Conservation (phyloP, 2,888 invertebrate genomes). For the Agonopterix alstromeriana region DNA sequence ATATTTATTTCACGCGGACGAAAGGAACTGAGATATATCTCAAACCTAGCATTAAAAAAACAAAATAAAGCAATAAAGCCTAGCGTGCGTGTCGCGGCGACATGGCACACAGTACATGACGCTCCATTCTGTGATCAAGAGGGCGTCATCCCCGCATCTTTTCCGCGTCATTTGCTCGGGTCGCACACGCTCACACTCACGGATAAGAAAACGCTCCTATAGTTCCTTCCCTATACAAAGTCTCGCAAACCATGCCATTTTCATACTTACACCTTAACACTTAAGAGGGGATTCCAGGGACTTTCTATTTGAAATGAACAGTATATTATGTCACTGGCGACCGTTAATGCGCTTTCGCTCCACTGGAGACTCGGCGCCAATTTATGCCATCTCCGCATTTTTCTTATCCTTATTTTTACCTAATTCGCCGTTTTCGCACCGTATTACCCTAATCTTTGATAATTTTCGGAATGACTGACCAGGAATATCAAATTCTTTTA, state of each 20-base stretch:
- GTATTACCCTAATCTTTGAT: constrained; percentile 47
- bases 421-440: constrained; percentile 56
- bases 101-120: constrained; percentile 17
- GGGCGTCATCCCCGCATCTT: constrained; percentile 51
- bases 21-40: too few relatives aligned
- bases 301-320: background rate
- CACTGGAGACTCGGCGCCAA: constrained; percentile 56
- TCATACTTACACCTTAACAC: too few relatives aligned
- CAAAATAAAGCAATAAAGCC: constrained; percentile 15
- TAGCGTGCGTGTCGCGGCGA: background rate
- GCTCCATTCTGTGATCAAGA: constrained; percentile 45
- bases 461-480: constrained; percentile 13
- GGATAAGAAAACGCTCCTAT: constrained; percentile 29
- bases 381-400: constrained; percentile 51
- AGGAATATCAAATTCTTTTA: background rate
- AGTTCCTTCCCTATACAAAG: too few relatives aligned
- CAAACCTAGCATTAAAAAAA: background rate
- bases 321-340: constrained; percentile 20
- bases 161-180: constrained; percentile 63
- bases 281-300: background rate
- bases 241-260: too few relatives aligned
- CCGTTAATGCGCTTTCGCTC: constrained; percentile 55
- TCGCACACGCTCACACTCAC: constrained; percentile 32
- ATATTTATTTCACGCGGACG: too few relatives aligned
- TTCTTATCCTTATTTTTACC: constrained; percentile 60